Evolutionary conservation across 1,140 invertebrate genomes (phyloP), one percentile per base, ranked within the genome.

Genomic region (Spodoptera litura): DNA sequence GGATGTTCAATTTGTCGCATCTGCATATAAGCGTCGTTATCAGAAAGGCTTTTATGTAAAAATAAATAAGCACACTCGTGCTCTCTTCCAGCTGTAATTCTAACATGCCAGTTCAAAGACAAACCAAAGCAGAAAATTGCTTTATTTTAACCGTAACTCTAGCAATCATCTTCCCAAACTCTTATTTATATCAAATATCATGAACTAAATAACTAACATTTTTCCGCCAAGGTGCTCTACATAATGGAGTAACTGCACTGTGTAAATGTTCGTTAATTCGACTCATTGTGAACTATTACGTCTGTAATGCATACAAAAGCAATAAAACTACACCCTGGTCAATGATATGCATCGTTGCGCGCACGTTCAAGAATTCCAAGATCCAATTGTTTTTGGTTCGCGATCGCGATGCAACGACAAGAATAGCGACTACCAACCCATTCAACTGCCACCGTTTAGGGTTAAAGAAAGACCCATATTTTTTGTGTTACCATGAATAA

Each of bases 361-460:
- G 62, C 81, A 81, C 83, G 83, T 82, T 74, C 61, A 80, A 74
- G 83, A 80, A 82, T 75, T 81, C 80, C 76, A 62, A 62, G 76
- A 70, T 74, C 52, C 73, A 77, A 82, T 80, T 81, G 80, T 82
- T 84, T 80, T 80, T 80, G 44, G 72, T 70, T 70, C 49, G 66
- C 64, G 58, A 71, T 68, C 49, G 66, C 64, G 58, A 71, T 68
- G 64, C 78, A 73, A 75, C 52, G 35, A 11, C 71, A 74, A 55
- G 52, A 56, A 56, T 56, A 53, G 68, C 71, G 55, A 61, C 55
- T 70, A 44, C 38, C 38, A 8, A 44, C 38, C 38, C 38, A 70
- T 70, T 70, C 66, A 70, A 59, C 71, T 61, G 71, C 38, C 35
- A 61, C 38, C 55, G 31, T 61, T 74, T 74, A 70, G 66, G 64